Percentiles rank a stretch among this genome's conserved stretches.
Conservation (phyloP, 2,113 vertebrate species). For the Corvus hawaiiensis region DNA sequence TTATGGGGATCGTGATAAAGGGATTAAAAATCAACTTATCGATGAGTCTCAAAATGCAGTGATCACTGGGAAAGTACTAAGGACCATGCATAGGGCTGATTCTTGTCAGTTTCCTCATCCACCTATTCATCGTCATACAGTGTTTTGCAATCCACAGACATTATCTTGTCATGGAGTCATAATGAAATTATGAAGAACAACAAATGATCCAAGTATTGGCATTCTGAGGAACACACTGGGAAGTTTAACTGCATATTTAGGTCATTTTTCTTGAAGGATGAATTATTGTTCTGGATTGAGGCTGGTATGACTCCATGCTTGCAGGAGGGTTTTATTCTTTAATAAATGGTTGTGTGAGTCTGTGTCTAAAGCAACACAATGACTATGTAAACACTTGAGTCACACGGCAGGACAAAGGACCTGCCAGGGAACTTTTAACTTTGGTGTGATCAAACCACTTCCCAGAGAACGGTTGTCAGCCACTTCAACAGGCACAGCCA, state of each 20-base stretch:
- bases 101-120: neutral
- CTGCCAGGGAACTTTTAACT: neutral
- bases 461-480: neutral
- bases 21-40: neutral
- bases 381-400: neutral
- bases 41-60: neutral
- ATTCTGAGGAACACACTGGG: neutral
- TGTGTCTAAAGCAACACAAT: neutral
- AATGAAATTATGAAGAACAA: neutral
- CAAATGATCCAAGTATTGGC: neutral
- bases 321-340: neutral
- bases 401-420: neutral
- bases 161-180: neutral
- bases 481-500: neutral
- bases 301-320: neutral
- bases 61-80: neutral
- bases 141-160: neutral
- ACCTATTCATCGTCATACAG: accelerated
- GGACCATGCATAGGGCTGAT: neutral
- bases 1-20: neutral
- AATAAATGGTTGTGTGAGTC: neutral
- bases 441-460: neutral
- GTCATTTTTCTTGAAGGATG: neutral
- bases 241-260: neutral
- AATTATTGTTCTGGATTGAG: neutral